Evolutionary conservation across 2,888 invertebrate genomes (phyloP).

Genomic region (Globia sparganii): DNA sequence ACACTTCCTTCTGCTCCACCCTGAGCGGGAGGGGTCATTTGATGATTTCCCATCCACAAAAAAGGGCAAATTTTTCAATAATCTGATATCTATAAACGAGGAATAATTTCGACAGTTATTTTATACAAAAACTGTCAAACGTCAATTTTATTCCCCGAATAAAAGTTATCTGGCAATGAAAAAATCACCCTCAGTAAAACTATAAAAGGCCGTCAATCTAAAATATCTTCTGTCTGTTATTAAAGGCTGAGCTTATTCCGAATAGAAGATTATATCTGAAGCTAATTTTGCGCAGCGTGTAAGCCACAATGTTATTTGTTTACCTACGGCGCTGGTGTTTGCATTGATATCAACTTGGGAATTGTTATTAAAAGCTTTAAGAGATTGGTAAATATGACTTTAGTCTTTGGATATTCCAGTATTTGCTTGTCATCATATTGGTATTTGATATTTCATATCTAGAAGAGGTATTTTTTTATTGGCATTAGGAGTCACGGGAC

Average conservation of each 20-base stretch:
- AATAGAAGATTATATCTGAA: conserved; percentile 62
- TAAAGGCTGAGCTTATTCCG: conserved; percentile 12
- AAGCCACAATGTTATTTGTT: conserved; percentile 73
- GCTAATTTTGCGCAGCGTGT: conserved; percentile 76
- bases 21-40: no score
- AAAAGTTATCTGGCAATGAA: no score
- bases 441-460: conserved; percentile 14
- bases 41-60: no score
- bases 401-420: conserved; percentile 16
- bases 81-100: no score
- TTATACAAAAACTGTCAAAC: no score
- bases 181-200: not conserved
- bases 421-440: conserved; percentile 36
- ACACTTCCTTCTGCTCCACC: no score
- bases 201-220: not conserved
- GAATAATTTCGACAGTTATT: no score
- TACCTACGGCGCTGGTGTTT: conserved; percentile 75
- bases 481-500: not conserved
- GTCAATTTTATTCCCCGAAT: no score
- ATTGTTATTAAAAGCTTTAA: conserved; percentile 81
- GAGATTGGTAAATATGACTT: conserved; percentile 62
- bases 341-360: conserved; percentile 81
- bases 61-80: no score
- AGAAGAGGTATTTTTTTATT: not conserved
- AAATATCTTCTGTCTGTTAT: conserved; percentile 18